Percentiles rank a stretch among this genome's conserved stretches.
Conservation (phyloP, 1,140 invertebrate genomes). For the Solenopsis invicta region DNA sequence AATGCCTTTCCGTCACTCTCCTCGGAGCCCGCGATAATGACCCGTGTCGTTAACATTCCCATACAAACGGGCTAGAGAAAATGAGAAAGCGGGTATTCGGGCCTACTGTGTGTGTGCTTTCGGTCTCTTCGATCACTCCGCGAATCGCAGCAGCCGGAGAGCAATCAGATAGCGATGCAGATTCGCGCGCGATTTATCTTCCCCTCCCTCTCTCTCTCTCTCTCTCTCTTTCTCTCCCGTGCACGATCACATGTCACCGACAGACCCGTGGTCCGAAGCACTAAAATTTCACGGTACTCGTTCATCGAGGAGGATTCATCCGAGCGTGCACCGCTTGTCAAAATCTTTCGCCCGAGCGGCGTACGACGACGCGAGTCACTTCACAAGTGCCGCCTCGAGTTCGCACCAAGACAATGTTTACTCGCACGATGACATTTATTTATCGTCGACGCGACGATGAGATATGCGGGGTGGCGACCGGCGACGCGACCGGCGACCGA, state of each 20-base stretch:
- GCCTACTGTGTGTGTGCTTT: neutral
- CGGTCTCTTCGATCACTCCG: conserved; percentile 35
- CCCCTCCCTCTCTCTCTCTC: neutral
- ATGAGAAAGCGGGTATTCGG: neutral
- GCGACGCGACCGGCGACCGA: neutral
- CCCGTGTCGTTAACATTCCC: neutral
- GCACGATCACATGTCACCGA: conserved; percentile 54
- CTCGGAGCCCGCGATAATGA: neutral
- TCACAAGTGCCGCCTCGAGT: conserved; percentile 26
- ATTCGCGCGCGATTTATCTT: conserved; percentile 39
- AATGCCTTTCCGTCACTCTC: neutral
- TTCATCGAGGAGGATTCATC: conserved; percentile 24
- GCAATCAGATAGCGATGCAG: conserved; percentile 21
- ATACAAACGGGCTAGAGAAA: neutral
- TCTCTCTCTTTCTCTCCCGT: conserved; percentile 4
- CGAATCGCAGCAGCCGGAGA: neutral
- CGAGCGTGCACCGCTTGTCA: conserved; percentile 9
- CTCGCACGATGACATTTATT: neutral
- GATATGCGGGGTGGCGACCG: neutral
- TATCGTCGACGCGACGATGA: neutral
- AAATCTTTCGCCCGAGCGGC: conserved; percentile 8
- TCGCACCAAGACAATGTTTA: conserved; percentile 40
- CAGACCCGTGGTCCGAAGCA: conserved; percentile 35
- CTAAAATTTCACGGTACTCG: conserved; percentile 49
- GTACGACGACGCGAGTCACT: conserved; percentile 28